Percentiles rank a stretch among this genome's conserved stretches.
Evolutionary conservation across 2,888 invertebrate species (phyloP).

Genomic region (Dyspetes luteomarginatus): DNA sequence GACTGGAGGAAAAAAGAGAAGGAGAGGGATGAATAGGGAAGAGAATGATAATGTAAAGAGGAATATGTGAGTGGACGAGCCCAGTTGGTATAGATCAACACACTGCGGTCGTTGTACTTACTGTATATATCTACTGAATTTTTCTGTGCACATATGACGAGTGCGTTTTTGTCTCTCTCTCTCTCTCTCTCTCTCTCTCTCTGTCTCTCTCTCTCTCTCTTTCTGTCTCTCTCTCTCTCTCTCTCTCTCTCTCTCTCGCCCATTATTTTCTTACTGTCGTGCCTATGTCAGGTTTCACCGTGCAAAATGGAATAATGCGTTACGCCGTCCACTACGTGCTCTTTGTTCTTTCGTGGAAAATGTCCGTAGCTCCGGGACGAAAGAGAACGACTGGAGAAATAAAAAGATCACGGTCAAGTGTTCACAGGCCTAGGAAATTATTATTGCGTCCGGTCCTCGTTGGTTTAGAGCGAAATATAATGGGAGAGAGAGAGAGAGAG

Average conservation of each 20-base stretch:
- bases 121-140: background rate
- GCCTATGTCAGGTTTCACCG: constrained; percentile 55
- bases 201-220: constrained; percentile 57
- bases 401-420: constrained; percentile 41
- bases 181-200: constrained; percentile 18
- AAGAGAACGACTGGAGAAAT: constrained; percentile 23
- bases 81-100: constrained; percentile 23
- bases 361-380: constrained; percentile 2
- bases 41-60: constrained; percentile 37
- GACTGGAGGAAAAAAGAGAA: constrained; percentile 6
- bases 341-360: constrained; percentile 70
- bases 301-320: constrained; percentile 73
- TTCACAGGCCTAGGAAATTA: constrained; percentile 71
- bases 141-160: constrained; percentile 48
- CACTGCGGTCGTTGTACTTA: constrained; percentile 53
- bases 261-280: no score
- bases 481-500: no score
- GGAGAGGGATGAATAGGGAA: constrained; percentile 6
- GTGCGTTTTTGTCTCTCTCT: constrained; percentile 49
- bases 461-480: constrained; percentile 52
- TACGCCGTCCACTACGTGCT: constrained; percentile 71
- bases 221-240: constrained; percentile 43
- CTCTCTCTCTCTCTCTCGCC: constrained; percentile 19
- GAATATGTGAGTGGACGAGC: constrained; percentile 46
- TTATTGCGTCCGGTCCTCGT: constrained; percentile 69